Evolutionary conservation across 1,140 invertebrate species (phyloP), one percentile per base, ranked within the genome.

Genomic region (Cydia pomonella): DNA sequence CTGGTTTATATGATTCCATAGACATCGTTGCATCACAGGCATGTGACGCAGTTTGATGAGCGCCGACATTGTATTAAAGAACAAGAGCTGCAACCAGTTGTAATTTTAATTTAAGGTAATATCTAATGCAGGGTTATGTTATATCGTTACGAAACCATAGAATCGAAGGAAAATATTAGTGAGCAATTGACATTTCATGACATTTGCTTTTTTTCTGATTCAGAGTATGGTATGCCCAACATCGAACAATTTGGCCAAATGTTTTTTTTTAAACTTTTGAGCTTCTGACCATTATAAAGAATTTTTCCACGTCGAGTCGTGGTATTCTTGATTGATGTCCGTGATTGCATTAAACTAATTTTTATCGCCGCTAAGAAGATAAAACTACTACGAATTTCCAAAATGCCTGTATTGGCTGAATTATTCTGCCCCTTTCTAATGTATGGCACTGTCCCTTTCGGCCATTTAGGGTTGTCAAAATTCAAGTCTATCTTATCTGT

Each of bases 41-140:
- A 88, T 84, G 16, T 91, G 83, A 62, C 86, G 84, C 33, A 91
- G 78, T 76, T 91, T 92, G 53, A 93, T 90, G 53, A 93, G 77
- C 25, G 85, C 84, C 77, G 92, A 88, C 92, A 93, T 93, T 69
- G 38, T 86, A 44, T 59, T 38, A 69, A 21, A 18, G 16, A 18
- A 41, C 4, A 29, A 69, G 21, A 69, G 4, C 16, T 69, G n/a
- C 29, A 33, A 23, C n/a, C 16, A 18, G 29, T 33, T 38, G 64
- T 21, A 33, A 33, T 69, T 38, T 18, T 69, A 33, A 18, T 69
- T 33, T 9, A 18, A 27, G 16, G 3, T 38, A 33, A 41, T 59
- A 69, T 38, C 29, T 18, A 18, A 38, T 27, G 27, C 59, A 69
- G 29, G 64, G 64, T 33, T 69, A 33, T 69, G 64, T 33, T 69